phyloP scores from a whole-genome alignment of 2,113 vertebrate species.

The Lipophrys pholis region DNA sequence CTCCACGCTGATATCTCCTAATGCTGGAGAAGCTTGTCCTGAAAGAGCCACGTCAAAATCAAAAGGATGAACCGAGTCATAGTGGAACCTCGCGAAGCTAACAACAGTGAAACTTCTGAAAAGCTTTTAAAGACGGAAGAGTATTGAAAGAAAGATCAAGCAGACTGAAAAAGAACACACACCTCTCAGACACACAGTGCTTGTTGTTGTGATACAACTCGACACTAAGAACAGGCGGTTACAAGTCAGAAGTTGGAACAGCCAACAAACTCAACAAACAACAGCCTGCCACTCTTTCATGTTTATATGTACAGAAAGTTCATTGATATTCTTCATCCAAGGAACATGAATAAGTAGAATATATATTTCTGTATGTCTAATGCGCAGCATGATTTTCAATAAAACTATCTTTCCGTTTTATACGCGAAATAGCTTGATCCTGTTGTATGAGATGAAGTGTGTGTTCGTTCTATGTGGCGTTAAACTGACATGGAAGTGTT shows the following conservation, averaged over 20 bases:
- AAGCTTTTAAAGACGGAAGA: background rate
- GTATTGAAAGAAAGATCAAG: background rate
- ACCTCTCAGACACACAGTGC: conserved; percentile 31
- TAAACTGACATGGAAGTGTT: conserved; percentile 10
- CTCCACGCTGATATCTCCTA: conserved; percentile 48
- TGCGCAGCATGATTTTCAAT: too few relatives aligned
- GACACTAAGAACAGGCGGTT: conserved; percentile 19
- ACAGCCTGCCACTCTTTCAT: background rate
- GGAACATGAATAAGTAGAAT: too few relatives aligned
- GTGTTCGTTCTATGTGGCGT: background rate
- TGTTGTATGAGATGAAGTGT: background rate
- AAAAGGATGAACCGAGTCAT: background rate
- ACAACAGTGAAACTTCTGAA: background rate
- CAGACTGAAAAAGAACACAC: conserved; percentile 22
- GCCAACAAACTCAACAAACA: background rate
- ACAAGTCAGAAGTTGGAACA: background rate
- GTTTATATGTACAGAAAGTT: too few relatives aligned
- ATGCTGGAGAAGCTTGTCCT: conserved; percentile 53
- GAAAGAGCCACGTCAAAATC: background rate
- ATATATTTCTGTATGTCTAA: too few relatives aligned
- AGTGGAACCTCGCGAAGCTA: background rate
- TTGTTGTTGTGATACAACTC: conserved; percentile 24
- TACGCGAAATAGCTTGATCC: background rate
- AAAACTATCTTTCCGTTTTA: too few relatives aligned
- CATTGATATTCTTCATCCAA: too few relatives aligned